phyloP scores from a whole-genome alignment of 2,888 invertebrate species.

The Incurvaria masculella region DNA sequence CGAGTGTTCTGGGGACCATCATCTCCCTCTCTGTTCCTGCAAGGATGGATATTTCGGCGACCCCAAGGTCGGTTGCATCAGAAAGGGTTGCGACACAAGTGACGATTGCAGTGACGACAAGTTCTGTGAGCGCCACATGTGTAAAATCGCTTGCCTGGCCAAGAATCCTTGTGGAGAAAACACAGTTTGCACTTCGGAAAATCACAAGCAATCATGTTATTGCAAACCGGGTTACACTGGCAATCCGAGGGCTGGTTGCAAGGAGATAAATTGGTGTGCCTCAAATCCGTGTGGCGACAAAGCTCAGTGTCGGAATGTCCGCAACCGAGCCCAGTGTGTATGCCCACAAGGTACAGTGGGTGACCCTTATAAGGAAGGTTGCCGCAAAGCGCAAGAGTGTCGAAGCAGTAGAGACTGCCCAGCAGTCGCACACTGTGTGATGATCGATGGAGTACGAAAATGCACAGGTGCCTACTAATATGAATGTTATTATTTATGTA shows the following conservation, averaged over 20 bases:
- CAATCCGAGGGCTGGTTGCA: constrained; percentile 68
- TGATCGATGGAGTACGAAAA: constrained; percentile 69
- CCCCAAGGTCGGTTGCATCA: constrained; percentile 74
- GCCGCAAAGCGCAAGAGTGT: constrained; percentile 80
- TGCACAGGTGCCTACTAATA: constrained; percentile 59
- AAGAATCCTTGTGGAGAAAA: constrained; percentile 84
- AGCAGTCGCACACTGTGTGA: constrained; percentile 70
- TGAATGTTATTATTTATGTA: constrained; percentile 1
- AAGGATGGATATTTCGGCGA: constrained; percentile 78
- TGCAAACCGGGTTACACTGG: constrained; percentile 89
- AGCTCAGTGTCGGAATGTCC: constrained; percentile 74
- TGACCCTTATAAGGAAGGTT: constrained; percentile 81
- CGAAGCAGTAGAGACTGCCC: constrained; percentile 78
- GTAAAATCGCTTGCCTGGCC: constrained; percentile 81
- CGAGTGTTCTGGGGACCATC: constrained; percentile 69
- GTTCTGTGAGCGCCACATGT: constrained; percentile 76
- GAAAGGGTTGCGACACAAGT: constrained; percentile 70
- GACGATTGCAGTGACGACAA: constrained; percentile 78
- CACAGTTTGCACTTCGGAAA: constrained; percentile 81
- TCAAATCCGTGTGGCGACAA: constrained; percentile 77
- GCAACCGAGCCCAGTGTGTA: constrained; percentile 75
- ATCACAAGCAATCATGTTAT: constrained; percentile 69
- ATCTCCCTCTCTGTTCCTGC: constrained; percentile 74
- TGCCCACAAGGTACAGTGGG: constrained; percentile 80
- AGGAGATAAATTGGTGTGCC: constrained; percentile 74